Conservation (phyloP, 2,888 invertebrate genomes). For the Tetragonisca angustula region DNA sequence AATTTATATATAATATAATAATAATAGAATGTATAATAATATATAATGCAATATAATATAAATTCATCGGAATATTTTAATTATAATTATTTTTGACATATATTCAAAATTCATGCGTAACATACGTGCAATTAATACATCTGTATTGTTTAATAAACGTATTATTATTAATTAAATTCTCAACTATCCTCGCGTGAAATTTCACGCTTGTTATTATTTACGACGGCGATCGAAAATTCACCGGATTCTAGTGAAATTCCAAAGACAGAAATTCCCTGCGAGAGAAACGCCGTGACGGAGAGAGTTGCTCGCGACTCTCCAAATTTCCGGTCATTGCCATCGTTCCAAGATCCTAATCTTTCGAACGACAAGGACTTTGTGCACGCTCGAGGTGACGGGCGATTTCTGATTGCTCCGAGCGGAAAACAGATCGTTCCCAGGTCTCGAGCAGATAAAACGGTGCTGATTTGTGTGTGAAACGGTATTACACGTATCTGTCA, state of each 20-base stretch:
- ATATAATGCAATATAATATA: too few species aligned
- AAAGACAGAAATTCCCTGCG: too few species aligned
- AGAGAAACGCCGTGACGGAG: not conserved
- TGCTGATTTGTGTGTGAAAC: slow-evolving; percentile 5
- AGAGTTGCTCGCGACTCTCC: not conserved
- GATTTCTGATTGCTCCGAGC: not conserved
- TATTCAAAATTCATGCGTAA: too few species aligned
- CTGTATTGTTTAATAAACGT: too few species aligned
- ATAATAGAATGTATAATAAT: too few species aligned
- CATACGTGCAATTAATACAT: too few species aligned
- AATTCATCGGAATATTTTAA: too few species aligned
- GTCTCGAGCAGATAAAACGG: slow-evolving; percentile 5
- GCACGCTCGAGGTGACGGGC: not conserved
- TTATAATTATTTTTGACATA: too few species aligned
- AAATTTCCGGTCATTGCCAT: not conserved
- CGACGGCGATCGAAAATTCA: not conserved
- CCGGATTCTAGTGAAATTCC: slow-evolving; percentile 27
- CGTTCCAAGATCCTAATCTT: slow-evolving; percentile 24
- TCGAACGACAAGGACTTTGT: too few species aligned
- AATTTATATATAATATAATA: too few species aligned
- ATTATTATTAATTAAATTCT: too few species aligned
- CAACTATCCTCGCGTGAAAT: not conserved
- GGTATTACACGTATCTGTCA: not conserved
- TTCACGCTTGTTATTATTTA: not conserved
- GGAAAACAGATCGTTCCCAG: not conserved